Percentiles rank a stretch among this genome's conserved stretches.
Evolutionary conservation across 2,113 vertebrate genomes (phyloP).

Genomic region (Nyctereutes procyonoides): DNA sequence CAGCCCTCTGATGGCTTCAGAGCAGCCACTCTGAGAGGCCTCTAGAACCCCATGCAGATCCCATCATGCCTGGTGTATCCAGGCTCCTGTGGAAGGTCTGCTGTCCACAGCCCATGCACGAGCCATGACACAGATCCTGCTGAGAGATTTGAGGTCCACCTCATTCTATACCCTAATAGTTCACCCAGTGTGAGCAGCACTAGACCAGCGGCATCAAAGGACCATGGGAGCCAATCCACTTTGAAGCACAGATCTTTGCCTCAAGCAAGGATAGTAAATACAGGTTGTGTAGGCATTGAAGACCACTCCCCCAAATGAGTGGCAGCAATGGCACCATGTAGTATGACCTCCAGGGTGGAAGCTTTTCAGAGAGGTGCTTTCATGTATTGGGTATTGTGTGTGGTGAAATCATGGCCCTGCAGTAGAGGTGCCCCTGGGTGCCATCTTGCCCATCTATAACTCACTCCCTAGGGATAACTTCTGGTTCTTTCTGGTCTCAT

Average conservation of each 20-base stretch:
- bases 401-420: background rate
- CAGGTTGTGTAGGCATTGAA: background rate
- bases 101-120: background rate
- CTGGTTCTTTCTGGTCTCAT: background rate
- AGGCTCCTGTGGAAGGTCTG: background rate
- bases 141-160: background rate
- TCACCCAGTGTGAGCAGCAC: background rate
- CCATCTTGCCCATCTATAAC: background rate
- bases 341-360: background rate
- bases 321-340: background rate
- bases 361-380: background rate
- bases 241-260: background rate
- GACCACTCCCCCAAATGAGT: background rate
- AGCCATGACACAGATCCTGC: background rate
- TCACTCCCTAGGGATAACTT: background rate
- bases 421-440: background rate
- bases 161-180: background rate
- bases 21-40: background rate
- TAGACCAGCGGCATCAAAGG: background rate
- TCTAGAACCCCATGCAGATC: fast-evolving
- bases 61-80: background rate
- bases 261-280: background rate
- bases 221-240: background rate
- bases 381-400: background rate
- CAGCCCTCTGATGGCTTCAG: background rate